Evolutionary conservation across 1,140 invertebrate species (phyloP).

Genomic region (Monomorium pharaonis): DNA sequence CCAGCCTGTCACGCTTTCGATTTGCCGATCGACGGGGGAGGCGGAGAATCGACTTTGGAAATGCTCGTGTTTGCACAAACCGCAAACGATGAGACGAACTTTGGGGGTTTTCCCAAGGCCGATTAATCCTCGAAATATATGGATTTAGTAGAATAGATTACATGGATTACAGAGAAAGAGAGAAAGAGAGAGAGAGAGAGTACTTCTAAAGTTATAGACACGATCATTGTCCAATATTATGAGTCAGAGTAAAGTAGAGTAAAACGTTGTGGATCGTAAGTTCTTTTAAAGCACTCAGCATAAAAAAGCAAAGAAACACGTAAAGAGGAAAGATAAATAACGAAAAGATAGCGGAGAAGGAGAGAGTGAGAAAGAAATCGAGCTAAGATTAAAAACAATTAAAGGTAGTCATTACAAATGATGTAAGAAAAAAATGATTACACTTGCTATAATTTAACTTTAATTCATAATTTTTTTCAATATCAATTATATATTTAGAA

Average conservation of each 20-base stretch:
- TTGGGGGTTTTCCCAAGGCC: background rate
- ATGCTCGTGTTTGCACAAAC: background rate
- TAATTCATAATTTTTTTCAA: too few relatives aligned
- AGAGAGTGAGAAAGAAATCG: background rate
- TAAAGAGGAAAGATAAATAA: background rate
- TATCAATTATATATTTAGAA: too few relatives aligned
- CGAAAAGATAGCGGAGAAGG: background rate
- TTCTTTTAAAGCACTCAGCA: background rate
- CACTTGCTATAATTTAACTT: too few relatives aligned
- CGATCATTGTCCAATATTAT: background rate
- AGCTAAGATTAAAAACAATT: background rate
- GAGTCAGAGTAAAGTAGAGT: background rate
- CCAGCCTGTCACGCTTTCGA: background rate
- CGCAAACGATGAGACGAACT: background rate
- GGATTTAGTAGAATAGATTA: constrained; percentile 23
- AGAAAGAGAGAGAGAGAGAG: too few relatives aligned
- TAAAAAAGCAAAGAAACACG: background rate
- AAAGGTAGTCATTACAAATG: background rate
- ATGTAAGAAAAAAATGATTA: too few relatives aligned
- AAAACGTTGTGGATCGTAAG: background rate
- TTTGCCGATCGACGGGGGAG: background rate
- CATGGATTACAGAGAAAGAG: background rate
- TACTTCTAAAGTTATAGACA: background rate
- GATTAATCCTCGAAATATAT: constrained; percentile 27
- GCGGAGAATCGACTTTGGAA: constrained; percentile 8